Evolutionary conservation across 2,888 invertebrate species (phyloP).

Genomic region (Mylabris sibirica): DNA sequence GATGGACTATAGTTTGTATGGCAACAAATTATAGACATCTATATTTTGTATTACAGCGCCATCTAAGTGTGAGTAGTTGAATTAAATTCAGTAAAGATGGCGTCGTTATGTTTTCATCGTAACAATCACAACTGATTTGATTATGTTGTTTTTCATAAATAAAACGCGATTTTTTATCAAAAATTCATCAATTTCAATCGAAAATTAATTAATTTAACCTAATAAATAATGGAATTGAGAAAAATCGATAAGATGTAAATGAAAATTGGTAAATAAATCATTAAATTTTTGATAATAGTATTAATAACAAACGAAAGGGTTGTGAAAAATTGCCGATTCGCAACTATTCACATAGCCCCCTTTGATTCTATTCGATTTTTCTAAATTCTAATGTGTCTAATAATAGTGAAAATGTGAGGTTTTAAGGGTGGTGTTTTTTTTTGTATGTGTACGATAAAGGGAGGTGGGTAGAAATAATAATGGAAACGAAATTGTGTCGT

Average conservation of each 20-base stretch:
- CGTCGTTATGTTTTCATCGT: not conserved
- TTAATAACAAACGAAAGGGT: too few species aligned
- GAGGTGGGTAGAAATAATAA: too few species aligned
- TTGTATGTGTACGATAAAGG: too few species aligned
- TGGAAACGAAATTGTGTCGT: constrained; percentile 59
- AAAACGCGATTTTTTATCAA: not conserved
- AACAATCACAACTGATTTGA: not conserved
- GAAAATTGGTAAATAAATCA: not conserved
- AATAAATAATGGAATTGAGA: too few species aligned
- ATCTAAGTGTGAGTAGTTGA: not conserved
- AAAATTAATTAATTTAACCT: too few species aligned
- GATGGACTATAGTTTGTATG: too few species aligned
- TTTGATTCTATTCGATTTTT: not conserved
- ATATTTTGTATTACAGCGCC: not conserved
- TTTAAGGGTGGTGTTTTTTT: not conserved
- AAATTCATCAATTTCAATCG: too few species aligned
- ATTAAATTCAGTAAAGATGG: not conserved
- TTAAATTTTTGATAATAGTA: too few species aligned
- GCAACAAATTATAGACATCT: too few species aligned
- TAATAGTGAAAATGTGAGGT: too few species aligned
- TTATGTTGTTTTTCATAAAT: not conserved
- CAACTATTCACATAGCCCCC: not conserved
- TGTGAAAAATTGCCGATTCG: not conserved
- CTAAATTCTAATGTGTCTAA: too few species aligned
- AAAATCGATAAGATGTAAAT: not conserved